These are phyloP conservation scores for Picathartes gymnocephalus DNA, from an alignment of 2,113 vertebrate species.

Conservation along the genomic window DNA sequence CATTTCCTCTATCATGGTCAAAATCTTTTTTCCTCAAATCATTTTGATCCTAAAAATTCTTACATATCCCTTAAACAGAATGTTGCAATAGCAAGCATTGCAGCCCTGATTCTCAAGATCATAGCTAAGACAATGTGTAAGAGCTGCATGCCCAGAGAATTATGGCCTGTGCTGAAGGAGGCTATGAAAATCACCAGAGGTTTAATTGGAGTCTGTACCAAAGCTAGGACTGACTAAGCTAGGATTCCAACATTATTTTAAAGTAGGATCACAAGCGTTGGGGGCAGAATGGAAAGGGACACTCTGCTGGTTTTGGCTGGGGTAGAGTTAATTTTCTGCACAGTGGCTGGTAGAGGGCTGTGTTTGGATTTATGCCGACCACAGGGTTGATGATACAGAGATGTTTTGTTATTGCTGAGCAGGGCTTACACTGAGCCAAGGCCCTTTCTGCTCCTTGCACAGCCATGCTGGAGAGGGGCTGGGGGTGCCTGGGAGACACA, in stretches of 20 bases:
- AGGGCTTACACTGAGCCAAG: background rate
- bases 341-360: background rate
- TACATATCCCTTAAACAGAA: background rate
- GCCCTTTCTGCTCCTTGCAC: background rate
- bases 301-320: background rate
- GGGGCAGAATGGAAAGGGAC: background rate
- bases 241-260: background rate
- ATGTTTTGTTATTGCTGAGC: background rate
- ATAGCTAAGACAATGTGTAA: background rate
- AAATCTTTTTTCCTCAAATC: background rate
- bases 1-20: background rate
- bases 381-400: background rate
- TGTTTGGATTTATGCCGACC: background rate
- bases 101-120: background rate
- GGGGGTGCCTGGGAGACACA: background rate
- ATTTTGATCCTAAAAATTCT: background rate
- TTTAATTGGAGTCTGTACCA: background rate
- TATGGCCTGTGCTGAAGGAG: background rate
- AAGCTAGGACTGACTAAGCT: background rate
- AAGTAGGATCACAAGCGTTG: background rate
- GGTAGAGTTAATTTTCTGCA: background rate
- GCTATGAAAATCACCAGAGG: background rate
- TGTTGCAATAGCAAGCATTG: rapidly evolving
- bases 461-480: background rate
- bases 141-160: background rate